These are phyloP conservation scores for Xenopus tropicalis DNA, from an alignment of 2,113 vertebrate species.

Conservation along the genomic window UCB_Xtro_10.0 CM004445.2:43679001-43679500, in stretches of 20 bases:
- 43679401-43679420: not conserved
- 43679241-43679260: slow-evolving; percentile 46
- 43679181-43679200: slow-evolving; percentile 19
- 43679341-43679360: slow-evolving; percentile 8
- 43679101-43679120: too few species aligned
- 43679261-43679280: slow-evolving; percentile 17
- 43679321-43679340: slow-evolving; percentile 30
- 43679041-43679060: too few species aligned
- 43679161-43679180: slow-evolving; percentile 32
- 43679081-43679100: too few species aligned
- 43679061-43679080: too few species aligned
- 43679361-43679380: slow-evolving; percentile 26
- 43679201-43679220: slow-evolving; percentile 43
- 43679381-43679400: slow-evolving; percentile 16
- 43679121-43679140: too few species aligned
- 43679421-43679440: too few species aligned
- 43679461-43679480: too few species aligned
- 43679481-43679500: too few species aligned
- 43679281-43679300: slow-evolving; percentile 40
- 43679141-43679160: not conserved
- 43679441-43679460: too few species aligned
- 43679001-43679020: too few species aligned
- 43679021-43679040: too few species aligned
- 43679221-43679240: slow-evolving; percentile 41
- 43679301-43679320: slow-evolving; percentile 45